Evolutionary conservation across 2,113 vertebrate genomes (phyloP).

Genomic region (Spheniscus mendiculus): DNA sequence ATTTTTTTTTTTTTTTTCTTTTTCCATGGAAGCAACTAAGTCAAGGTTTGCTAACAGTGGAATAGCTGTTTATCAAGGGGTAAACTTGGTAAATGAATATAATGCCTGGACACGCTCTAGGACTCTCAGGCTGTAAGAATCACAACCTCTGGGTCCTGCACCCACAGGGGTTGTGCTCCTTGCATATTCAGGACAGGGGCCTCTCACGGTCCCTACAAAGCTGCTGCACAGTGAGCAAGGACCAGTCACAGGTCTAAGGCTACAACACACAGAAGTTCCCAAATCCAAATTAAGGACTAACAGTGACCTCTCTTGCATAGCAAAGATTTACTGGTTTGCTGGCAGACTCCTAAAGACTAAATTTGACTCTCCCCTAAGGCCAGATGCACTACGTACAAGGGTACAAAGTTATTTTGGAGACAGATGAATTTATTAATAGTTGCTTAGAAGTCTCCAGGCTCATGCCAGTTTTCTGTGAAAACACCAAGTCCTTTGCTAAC

Average conservation of each 20-base stretch:
- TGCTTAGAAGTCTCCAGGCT: background rate
- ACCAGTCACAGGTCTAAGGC: background rate
- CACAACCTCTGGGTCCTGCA: background rate
- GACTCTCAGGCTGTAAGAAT: background rate
- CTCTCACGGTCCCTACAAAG: fast-evolving
- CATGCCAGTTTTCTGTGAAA: background rate
- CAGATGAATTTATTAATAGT: background rate
- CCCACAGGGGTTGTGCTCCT: background rate
- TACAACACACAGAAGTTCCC: background rate
- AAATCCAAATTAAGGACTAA: background rate
- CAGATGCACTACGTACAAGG: background rate
- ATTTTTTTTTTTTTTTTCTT: too few relatives aligned
- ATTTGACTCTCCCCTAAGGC: background rate
- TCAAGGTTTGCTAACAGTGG: background rate
- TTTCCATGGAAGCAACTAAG: background rate
- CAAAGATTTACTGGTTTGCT: background rate
- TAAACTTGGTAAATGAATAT: background rate
- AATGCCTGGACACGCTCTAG: background rate
- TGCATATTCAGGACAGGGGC: background rate
- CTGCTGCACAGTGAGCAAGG: background rate
- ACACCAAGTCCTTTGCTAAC: background rate
- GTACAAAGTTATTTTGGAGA: background rate
- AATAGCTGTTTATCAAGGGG: background rate
- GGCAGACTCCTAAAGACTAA: background rate
- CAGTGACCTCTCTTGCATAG: background rate